These are phyloP conservation scores for Troglohyphantes excavatus DNA, from an alignment of 2,888 invertebrate genomes.

Conservation along the genomic window DNA sequence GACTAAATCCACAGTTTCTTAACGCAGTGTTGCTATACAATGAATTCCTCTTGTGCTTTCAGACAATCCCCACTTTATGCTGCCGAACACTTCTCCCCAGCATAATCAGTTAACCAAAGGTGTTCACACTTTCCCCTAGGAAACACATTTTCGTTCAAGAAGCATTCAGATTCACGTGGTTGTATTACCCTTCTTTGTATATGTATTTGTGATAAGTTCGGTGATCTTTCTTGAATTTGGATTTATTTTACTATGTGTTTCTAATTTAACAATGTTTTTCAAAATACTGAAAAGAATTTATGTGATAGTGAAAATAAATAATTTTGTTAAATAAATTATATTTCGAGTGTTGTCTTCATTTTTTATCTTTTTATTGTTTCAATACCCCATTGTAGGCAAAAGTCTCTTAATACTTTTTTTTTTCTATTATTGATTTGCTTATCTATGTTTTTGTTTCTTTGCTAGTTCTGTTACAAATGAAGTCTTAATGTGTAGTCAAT, in stretches of 20 bases:
- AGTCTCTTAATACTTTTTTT: too few relatives aligned
- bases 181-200: slow-evolving; percentile 5
- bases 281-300: slow-evolving; percentile 36
- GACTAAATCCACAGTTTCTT: too few relatives aligned
- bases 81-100: slow-evolving; percentile 14
- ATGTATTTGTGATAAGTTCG: slow-evolving; percentile 34
- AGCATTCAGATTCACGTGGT: neutral
- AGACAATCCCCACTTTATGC: slow-evolving; percentile 26
- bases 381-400: too few relatives aligned
- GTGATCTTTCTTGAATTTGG: slow-evolving; percentile 34
- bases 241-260: slow-evolving; percentile 48
- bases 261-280: slow-evolving; percentile 50
- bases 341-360: neutral
- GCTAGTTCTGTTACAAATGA: too few relatives aligned
- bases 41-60: too few relatives aligned
- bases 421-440: too few relatives aligned
- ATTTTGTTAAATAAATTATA: slow-evolving; percentile 56
- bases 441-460: too few relatives aligned
- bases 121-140: slow-evolving; percentile 23
- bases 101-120: slow-evolving; percentile 18
- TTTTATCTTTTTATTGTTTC: neutral
- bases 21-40: too few relatives aligned
- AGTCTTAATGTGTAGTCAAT: too few relatives aligned
- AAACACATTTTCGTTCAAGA: slow-evolving; percentile 11
- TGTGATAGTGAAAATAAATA: slow-evolving; percentile 42